Percentiles rank a stretch among this genome's conserved stretches.
These are phyloP conservation scores for Eurytemora carolleeae DNA, from an alignment of 1,140 invertebrate genomes.

Conservation along the genomic window DNA sequence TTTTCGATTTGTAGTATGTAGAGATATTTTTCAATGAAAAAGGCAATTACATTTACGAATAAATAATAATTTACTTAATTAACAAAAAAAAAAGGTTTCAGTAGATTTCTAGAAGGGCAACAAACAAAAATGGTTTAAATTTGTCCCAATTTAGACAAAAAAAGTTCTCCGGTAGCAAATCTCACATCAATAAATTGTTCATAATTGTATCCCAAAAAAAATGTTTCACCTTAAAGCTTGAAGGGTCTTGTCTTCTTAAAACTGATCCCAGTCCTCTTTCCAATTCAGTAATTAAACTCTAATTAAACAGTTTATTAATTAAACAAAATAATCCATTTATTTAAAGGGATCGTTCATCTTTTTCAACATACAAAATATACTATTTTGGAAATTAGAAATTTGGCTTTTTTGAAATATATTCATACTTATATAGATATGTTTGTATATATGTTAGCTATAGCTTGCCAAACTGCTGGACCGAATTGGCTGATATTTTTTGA, in stretches of 20 bases:
- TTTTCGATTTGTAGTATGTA: too few species aligned
- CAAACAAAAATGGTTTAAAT: neutral
- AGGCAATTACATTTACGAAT: neutral
- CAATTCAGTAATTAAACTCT: constrained; percentile 13
- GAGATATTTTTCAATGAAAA: too few species aligned
- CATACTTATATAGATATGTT: too few species aligned
- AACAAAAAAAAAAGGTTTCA: neutral
- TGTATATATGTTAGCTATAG: neutral
- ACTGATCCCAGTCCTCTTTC: constrained; percentile 12
- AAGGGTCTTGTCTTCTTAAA: neutral
- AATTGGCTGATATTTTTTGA: neutral
- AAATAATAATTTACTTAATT: neutral
- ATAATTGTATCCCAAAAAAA: too few species aligned
- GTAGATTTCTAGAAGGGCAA: neutral
- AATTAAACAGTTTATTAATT: neutral
- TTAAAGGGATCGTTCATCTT: too few species aligned
- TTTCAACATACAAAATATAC: too few species aligned
- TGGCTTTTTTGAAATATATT: too few species aligned
- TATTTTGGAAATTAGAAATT: too few species aligned
- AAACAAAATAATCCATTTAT: too few species aligned
- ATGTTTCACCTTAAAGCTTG: neutral
- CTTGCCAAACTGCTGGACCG: neutral
- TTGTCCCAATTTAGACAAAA: neutral
- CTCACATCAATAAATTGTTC: too few species aligned
- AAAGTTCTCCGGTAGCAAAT: neutral